Base-by-base conservation (phyloP, 2,797 vertebrate species). In the Limosa lapponica region DNA sequence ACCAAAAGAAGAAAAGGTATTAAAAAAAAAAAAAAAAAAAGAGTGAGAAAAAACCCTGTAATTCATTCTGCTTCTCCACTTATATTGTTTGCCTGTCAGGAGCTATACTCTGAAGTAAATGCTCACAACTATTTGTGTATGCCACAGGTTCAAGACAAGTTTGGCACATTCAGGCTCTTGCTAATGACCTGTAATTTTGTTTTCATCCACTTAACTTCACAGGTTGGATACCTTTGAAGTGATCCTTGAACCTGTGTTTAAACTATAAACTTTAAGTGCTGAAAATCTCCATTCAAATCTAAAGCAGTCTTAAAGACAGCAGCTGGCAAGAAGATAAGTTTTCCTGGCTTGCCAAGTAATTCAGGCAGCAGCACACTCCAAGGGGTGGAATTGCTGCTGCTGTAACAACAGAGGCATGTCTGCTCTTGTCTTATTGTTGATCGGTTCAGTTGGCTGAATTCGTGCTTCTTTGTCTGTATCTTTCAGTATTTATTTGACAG, bases 401-500 rank as follows among this genome's bases (percentile, higher is more conserved):
- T 80, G 20, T 74, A 93, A 91, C 75, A 86, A 85, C 65, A 71
- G 52, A 91, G 80, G 52, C 89, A 74, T 4, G 6, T 69, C 83
- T 24, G 51, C 83, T 94, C 82, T 87, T 18, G 2, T 90, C 78
- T 94, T 91, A 46, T 37, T 85, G 59, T 67, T 22, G 32, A 90
- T 95, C 6, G 5, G 82, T 89, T 97, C 91, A 79, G 36, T 85
- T 93, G 71, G 25, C 72, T 80, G 36, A 62, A 36, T 65, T 90
- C 19, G 3, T 67, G 55, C 48, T 96, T 95, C 89, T 97, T 96
- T 93, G 58, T 80, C 82, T 89, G 41, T 51, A 48, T 73, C 55
- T 96, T 96, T 95, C 90, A 59, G 87, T 82, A 90, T 96, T 96
- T 97, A 90, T 93, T 89, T 96, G 87, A 96, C 75, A 96, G 41